Evolutionary conservation across 2,888 invertebrate genomes (phyloP).

Genomic region (Latheticus oryzae): DNA sequence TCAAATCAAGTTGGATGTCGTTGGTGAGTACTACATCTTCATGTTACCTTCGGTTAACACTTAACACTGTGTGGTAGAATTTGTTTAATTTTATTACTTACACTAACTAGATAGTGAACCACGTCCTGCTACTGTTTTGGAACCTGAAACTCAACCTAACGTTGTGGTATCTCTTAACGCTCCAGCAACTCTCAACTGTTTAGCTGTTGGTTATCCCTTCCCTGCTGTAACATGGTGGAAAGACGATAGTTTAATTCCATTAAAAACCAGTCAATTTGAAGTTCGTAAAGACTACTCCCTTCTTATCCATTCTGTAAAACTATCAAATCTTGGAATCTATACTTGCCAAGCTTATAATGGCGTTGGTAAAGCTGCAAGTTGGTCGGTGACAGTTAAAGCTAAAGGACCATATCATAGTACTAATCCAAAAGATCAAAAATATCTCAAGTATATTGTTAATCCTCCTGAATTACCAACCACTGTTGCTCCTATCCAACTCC

Average conservation of each 20-base stretch:
- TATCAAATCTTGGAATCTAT: slow-evolving; percentile 84
- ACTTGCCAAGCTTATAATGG: slow-evolving; percentile 93
- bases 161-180: slow-evolving; percentile 78
- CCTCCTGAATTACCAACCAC: slow-evolving; percentile 65
- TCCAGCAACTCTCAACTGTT: slow-evolving; percentile 80
- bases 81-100: slow-evolving; percentile 40
- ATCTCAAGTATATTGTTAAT: slow-evolving; percentile 71
- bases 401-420: slow-evolving; percentile 75
- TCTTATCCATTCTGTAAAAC: slow-evolving; percentile 76
- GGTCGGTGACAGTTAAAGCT: slow-evolving; percentile 80
- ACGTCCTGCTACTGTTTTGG: slow-evolving; percentile 75
- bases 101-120: slow-evolving; percentile 47
- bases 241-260: slow-evolving; percentile 79
- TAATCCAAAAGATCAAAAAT: slow-evolving; percentile 70
- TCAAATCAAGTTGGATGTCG: slow-evolving; percentile 78
- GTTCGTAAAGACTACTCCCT: slow-evolving; percentile 80
- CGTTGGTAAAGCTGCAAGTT: slow-evolving; percentile 76
- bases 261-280: slow-evolving; percentile 76
- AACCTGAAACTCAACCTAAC: slow-evolving; percentile 73
- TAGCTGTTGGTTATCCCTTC: slow-evolving; percentile 83
- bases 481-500: slow-evolving; percentile 56
- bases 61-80: slow-evolving; percentile 28
- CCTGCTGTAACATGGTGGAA: slow-evolving; percentile 90
- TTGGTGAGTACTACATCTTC: slow-evolving; percentile 71
- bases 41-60: slow-evolving; percentile 6